A percentile compares a stretch with the other conserved stretches of the same genome.
Conservation (phyloP, 1,140 invertebrate genomes). For the Drosophila ohnishii region DNA sequence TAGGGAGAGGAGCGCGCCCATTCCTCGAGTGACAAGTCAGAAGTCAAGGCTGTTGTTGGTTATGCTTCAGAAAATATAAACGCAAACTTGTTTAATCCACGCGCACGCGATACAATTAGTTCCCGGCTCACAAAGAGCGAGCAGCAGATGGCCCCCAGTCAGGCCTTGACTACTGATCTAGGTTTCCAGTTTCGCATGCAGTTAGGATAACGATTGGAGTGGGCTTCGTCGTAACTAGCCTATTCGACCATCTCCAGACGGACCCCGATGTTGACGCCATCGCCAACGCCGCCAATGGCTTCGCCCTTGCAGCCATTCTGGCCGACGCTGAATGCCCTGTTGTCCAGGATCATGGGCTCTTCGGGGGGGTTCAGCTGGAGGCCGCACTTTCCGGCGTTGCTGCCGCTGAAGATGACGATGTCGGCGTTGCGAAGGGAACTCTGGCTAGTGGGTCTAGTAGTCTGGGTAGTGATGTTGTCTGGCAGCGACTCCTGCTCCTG, state of each 20-base stretch:
- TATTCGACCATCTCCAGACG: conserved; percentile 54
- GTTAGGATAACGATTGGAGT: conserved; percentile 11
- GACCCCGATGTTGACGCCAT: conserved; percentile 43
- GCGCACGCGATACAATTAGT: conserved; percentile 40
- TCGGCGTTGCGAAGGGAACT: conserved; percentile 15
- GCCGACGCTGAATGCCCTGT: not conserved
- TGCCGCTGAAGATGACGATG: conserved; percentile 24
- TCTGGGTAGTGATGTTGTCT: not conserved
- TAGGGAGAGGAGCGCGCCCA: not conserved
- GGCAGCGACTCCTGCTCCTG: conserved; percentile 10
- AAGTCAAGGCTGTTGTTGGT: conserved; percentile 23
- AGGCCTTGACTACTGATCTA: conserved; percentile 16
- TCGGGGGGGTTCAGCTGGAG: conserved; percentile 11
- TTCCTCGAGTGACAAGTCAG: conserved; percentile 11
- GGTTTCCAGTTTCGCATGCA: conserved; percentile 11
- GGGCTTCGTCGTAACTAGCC: conserved; percentile 3
- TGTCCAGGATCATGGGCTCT: not conserved
- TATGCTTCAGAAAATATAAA: conserved; percentile 61
- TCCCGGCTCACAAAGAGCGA: conserved; percentile 7
- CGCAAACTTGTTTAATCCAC: conserved; percentile 65
- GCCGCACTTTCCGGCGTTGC: conserved; percentile 5
- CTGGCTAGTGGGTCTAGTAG: not conserved
- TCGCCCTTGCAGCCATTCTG: conserved; percentile 37
- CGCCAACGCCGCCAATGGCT: conserved; percentile 53
- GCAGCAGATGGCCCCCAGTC: conserved; percentile 25